Percentiles rank a stretch among this genome's conserved stretches.
Evolutionary conservation across 2,113 vertebrate species (phyloP).

Genomic region (Galbula dea): DNA sequence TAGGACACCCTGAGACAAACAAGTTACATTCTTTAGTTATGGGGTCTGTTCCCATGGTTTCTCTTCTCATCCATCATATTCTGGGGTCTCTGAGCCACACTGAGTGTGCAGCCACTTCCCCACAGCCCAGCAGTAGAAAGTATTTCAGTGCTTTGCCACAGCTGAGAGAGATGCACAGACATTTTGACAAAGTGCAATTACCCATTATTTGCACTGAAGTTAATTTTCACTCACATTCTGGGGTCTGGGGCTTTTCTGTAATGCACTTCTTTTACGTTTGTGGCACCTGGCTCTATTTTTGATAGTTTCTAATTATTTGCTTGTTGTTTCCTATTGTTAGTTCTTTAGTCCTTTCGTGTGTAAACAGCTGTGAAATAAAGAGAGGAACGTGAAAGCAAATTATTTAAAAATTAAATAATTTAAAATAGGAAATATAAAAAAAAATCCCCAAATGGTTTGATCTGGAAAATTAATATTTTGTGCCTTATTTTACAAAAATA

Average conservation of each 20-base stretch:
- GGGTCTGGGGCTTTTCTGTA: background rate
- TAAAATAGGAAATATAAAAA: background rate
- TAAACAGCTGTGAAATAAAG: background rate
- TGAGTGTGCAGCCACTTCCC: background rate
- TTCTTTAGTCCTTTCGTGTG: background rate
- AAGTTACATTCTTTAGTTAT: background rate
- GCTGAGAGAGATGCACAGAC: background rate
- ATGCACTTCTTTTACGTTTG: background rate
- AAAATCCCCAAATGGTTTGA: background rate
- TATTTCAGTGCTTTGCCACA: background rate
- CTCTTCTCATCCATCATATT: background rate
- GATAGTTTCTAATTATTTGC: background rate
- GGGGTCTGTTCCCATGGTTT: background rate
- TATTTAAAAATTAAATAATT: background rate
- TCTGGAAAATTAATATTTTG: background rate
- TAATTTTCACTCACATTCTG: background rate
- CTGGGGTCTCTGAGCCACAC: background rate
- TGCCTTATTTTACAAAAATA: background rate
- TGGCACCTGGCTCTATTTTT: background rate
- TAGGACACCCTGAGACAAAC: background rate
- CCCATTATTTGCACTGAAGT: background rate
- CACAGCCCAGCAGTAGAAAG: background rate
- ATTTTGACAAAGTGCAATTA: background rate
- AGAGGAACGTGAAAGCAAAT: background rate
- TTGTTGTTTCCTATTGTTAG: background rate